Percentiles rank a stretch among this genome's conserved stretches.
phyloP scores from a whole-genome alignment of 2,888 invertebrate species.

The Maniola hyperantus region DNA sequence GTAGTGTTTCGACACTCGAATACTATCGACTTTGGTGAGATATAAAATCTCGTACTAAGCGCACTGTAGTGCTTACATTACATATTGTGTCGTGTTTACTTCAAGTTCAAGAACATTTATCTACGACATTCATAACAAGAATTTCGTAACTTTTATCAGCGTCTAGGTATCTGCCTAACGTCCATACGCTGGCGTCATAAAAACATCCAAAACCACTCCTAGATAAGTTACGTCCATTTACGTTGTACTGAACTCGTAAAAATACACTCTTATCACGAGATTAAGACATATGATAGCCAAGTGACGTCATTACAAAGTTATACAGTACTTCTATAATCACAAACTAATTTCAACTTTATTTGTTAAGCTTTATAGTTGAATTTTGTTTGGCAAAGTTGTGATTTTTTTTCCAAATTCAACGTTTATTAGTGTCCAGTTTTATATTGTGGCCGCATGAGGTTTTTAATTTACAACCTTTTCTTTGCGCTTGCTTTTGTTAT shows the following conservation, averaged over 20 bases:
- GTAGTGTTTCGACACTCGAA: too few relatives aligned
- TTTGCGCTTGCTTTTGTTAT: conserved; percentile 28
- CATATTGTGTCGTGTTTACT: too few relatives aligned
- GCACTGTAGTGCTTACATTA: too few relatives aligned
- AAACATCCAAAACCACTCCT: conserved; percentile 46
- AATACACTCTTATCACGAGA: conserved; percentile 50
- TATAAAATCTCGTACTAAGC: too few relatives aligned
- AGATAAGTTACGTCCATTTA: conserved; percentile 52
- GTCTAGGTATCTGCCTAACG: conserved; percentile 20
- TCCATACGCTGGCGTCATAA: conserved; percentile 43
- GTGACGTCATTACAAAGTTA: conserved; percentile 48
- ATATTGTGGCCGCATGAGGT: conserved; percentile 47
- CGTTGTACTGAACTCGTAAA: conserved; percentile 52
- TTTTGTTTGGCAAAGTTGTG: conserved; percentile 19
- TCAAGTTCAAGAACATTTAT: too few relatives aligned
- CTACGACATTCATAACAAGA: background rate
- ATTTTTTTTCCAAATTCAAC: conserved; percentile 39
- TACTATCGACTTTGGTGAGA: too few relatives aligned
- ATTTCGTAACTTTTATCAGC: conserved; percentile 16
- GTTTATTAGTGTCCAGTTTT: conserved; percentile 52
- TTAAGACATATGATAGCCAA: conserved; percentile 53
- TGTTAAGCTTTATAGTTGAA: conserved; percentile 33
- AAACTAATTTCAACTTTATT: conserved; percentile 37
- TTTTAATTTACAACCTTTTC: conserved; percentile 42
- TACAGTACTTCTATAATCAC: background rate